Evolutionary conservation across 2,888 invertebrate species (phyloP).

Genomic region (Cephalotes varians): DNA sequence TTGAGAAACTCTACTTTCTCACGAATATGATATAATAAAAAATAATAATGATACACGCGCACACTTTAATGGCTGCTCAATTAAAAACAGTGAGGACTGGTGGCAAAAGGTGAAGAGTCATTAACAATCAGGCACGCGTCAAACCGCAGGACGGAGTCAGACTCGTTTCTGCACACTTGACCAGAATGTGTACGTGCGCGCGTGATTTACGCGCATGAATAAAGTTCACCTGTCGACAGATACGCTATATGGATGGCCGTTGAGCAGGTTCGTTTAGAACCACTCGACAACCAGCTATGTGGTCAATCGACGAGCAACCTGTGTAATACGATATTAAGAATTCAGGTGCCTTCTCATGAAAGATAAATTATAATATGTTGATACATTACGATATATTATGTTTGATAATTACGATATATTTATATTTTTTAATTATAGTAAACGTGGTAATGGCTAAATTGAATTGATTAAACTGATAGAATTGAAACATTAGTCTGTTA

Average conservation of each 20-base stretch:
- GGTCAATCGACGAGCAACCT: neutral
- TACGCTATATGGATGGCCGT: constrained; percentile 35
- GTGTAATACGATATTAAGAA: constrained; percentile 1
- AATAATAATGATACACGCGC: neutral
- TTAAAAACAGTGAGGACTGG: neutral
- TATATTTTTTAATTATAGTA: neutral
- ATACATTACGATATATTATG: neutral
- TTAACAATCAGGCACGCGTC: constrained; percentile 40
- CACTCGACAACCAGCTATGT: neutral
- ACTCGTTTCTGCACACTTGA: constrained; percentile 65
- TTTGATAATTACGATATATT: neutral
- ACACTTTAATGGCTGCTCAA: neutral
- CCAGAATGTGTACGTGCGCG: constrained; percentile 57
- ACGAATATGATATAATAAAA: neutral
- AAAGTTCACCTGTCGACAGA: constrained; percentile 71
- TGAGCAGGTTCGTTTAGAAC: constrained; percentile 25
- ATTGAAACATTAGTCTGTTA: neutral
- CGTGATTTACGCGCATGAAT: constrained; percentile 77
- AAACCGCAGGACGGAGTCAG: constrained; percentile 67
- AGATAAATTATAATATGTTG: neutral
- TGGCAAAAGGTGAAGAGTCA: constrained; percentile 11
- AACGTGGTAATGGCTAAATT: neutral
- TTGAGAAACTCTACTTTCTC: neutral
- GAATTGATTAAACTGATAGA: neutral
- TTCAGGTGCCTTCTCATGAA: neutral